These are phyloP conservation scores for Poeciliopsis turneri DNA, from an alignment of 2,797 vertebrate species.

Conservation along the genomic window DNA sequence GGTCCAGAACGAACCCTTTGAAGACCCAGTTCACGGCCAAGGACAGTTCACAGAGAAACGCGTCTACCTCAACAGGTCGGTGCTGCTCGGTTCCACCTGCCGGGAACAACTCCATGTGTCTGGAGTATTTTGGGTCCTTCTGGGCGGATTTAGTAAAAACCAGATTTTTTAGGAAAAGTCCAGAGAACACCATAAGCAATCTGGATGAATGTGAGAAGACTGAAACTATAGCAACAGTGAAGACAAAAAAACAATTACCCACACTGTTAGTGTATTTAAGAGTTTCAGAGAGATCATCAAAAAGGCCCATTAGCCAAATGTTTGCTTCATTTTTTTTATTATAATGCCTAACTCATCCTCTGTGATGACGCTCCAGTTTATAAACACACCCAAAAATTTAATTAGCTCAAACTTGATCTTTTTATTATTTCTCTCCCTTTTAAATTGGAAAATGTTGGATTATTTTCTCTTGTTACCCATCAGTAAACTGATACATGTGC, in stretches of 20 bases:
- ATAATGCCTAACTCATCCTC: not conserved
- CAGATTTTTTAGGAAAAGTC: not conserved
- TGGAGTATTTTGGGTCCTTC: not conserved
- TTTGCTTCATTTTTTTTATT: slow-evolving; percentile 6
- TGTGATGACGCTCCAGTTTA: not conserved
- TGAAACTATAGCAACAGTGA: slow-evolving; percentile 2
- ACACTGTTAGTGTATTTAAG: not conserved
- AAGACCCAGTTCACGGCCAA: slow-evolving; percentile 90
- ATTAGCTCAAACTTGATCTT: not conserved
- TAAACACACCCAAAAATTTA: not conserved
- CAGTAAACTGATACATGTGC: no score
- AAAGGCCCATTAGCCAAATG: slow-evolving; percentile 8
- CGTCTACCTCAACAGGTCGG: slow-evolving; percentile 95
- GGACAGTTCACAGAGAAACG: slow-evolving; percentile 97
- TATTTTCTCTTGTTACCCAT: not conserved
- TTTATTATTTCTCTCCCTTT: not conserved
- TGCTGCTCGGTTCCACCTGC: not conserved
- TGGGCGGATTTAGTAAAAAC: not conserved
- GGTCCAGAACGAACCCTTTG: slow-evolving; percentile 93
- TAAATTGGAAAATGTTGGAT: not conserved
- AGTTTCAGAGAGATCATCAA: not conserved
- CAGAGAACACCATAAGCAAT: not conserved
- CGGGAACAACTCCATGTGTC: not conserved
- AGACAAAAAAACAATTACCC: not conserved
- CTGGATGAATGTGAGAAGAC: not conserved